Conservation (phyloP, 2,888 invertebrate species). For the Drosophila hawaiiensis region DNA sequence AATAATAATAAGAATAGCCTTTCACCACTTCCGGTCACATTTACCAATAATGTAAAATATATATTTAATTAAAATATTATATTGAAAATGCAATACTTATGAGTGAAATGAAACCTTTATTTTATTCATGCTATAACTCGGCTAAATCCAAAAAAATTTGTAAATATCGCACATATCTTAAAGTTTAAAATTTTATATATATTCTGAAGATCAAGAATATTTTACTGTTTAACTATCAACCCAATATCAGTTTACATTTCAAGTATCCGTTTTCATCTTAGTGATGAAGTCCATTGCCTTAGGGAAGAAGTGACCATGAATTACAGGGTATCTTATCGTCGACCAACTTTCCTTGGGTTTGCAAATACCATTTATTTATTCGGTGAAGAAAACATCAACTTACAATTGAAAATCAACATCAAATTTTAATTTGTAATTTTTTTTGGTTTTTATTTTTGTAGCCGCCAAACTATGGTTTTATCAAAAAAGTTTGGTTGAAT, state of each 20-base stretch:
- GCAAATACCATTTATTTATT: not conserved
- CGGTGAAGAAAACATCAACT: not conserved
- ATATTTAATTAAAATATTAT: not conserved
- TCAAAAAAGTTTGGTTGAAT: not conserved
- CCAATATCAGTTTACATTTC: not conserved
- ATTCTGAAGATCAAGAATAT: not conserved
- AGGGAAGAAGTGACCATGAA: too few species aligned
- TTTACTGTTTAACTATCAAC: not conserved
- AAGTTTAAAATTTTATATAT: not conserved
- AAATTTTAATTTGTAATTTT: not conserved
- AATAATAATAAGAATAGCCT: not conserved
- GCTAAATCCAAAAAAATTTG: not conserved
- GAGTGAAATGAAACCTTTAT: not conserved
- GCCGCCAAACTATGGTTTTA: not conserved
- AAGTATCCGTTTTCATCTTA: not conserved
- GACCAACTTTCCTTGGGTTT: not conserved
- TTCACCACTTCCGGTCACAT: not conserved
- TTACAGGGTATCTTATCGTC: not conserved
- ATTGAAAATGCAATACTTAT: not conserved
- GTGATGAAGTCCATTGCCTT: not conserved
- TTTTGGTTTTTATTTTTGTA: not conserved
- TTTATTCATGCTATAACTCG: not conserved
- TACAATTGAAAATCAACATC: not conserved
- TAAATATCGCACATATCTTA: not conserved
- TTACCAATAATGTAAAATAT: not conserved